Evolutionary conservation across 1,140 invertebrate species (phyloP), one percentile per base, ranked within the genome.

Genomic region (Drosophila funebris): DNA sequence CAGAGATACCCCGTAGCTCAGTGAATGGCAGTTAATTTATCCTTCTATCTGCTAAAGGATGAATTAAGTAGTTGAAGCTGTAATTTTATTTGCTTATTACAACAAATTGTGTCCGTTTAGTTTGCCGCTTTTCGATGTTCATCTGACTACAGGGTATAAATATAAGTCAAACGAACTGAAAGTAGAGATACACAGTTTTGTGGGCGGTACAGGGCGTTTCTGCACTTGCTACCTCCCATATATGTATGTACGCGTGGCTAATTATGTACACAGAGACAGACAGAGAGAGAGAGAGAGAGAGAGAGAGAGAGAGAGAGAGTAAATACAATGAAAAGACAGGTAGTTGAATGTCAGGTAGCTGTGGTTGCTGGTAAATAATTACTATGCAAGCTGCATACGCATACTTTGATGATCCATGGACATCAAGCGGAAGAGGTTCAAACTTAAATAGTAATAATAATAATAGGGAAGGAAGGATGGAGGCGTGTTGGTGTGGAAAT

Each of bases 241-340:
- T 64, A 53, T 70, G n/a, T n/a, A n/a, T n/a, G n/a, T 64, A 82
- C 81, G 73, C 77, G 69, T 39, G 57, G 84, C 78, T 85, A 88
- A 85, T 85, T 85, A 85, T 78, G 71, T 82, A 71, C 48, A 43
- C 50, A 67, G 61, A 18, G 29, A 48, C 50, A 60, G 48, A 66
- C 52, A 46, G 52, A 43, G 36, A 71, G 41, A 27, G 36, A 52
- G 66, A 37, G 39, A 76, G 43, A 33, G 54, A 41, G 53, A 33
- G 16, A 18, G 39, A 37, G 50, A n/a, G 39, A 16, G 20, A 56
- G 22, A 63, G 50, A 67, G 62, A 67, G 73, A 39, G 8, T 4
- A 8, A 82, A 69, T 67, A 76, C 76, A 69, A 76, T 69, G 71
- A 50, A 43, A 48, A 64, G 43, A 41, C 29, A 37, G 44, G 50